These are phyloP conservation scores for Solea solea DNA, from an alignment of 2,113 vertebrate genomes.

Conservation along the genomic window DNA sequence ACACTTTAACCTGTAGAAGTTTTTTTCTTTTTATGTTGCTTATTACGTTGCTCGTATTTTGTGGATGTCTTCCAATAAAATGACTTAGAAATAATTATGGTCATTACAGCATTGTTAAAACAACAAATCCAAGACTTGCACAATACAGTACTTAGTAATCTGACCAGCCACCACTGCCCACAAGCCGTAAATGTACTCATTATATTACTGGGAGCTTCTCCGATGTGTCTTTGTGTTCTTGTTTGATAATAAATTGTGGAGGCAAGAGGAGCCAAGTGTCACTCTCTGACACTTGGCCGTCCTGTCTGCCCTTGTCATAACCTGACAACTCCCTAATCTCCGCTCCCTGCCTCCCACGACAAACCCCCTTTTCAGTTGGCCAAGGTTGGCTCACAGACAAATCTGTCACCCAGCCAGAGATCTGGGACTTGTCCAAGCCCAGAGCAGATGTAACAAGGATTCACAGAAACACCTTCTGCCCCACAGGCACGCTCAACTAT, in stretches of 20 bases:
- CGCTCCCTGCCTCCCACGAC: conserved; percentile 26
- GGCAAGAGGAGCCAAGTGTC: conserved; percentile 30
- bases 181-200: conserved; percentile 11
- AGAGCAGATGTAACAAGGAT: conserved; percentile 68
- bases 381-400: conserved; percentile 61
- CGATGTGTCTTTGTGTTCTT: conserved; percentile 22
- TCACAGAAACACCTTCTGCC: conserved; percentile 17
- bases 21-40: too few species aligned
- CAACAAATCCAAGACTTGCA: too few species aligned
- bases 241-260: conserved; percentile 24
- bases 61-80: too few species aligned
- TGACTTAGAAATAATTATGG: too few species aligned
- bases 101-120: too few species aligned
- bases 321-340: conserved; percentile 57
- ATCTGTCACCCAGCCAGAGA: conserved; percentile 59
- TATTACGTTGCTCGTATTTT: too few species aligned
- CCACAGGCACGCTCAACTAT: background rate
- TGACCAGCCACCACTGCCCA: too few species aligned
- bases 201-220: conserved; percentile 5
- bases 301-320: conserved; percentile 71
- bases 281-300: conserved; percentile 68
- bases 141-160: too few species aligned
- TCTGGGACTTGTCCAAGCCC: conserved; percentile 63
- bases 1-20: too few species aligned
- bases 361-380: conserved; percentile 52